Evolutionary conservation across 2,888 invertebrate genomes (phyloP).

Genomic region (Drosophila engyochracea): DNA sequence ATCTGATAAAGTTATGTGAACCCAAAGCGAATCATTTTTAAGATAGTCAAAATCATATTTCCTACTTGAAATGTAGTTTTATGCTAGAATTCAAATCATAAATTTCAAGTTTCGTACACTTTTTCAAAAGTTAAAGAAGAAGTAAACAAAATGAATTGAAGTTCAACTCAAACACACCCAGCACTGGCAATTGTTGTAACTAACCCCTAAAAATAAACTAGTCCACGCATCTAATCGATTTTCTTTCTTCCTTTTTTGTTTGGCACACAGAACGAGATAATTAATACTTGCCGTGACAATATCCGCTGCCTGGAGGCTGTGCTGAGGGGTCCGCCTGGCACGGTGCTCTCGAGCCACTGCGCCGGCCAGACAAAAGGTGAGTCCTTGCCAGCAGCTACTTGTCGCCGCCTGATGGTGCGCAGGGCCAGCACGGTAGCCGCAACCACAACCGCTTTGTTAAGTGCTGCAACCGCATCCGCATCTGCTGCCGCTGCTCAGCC

Average conservation of each 20-base stretch:
- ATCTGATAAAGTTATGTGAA: neutral
- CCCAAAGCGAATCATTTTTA: neutral
- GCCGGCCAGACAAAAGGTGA: constrained; percentile 88
- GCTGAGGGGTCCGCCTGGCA: constrained; percentile 86
- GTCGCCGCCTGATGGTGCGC: constrained; percentile 35
- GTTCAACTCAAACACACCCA: neutral
- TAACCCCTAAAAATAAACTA: neutral
- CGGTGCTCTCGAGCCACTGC: constrained; percentile 86
- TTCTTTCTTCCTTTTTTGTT: neutral
- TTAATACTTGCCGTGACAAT: constrained; percentile 94
- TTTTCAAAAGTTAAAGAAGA: too few species aligned
- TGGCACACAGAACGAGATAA: constrained; percentile 91
- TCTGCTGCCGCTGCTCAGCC: neutral
- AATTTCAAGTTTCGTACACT: neutral
- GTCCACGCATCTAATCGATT: neutral
- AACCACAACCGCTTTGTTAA: constrained; percentile 6
- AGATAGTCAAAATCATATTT: neutral
- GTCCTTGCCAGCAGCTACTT: constrained; percentile 66
- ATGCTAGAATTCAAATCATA: neutral
- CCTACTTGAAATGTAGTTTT: neutral
- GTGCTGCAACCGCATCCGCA: neutral
- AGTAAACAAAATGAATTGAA: neutral
- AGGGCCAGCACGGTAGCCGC: constrained; percentile 26
- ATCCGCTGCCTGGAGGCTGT: constrained; percentile 92
- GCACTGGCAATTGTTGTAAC: neutral